Evolutionary conservation across 1,140 invertebrate genomes (phyloP), one percentile per base, ranked within the genome.

Genomic region (Drosophila tsacasi): DNA sequence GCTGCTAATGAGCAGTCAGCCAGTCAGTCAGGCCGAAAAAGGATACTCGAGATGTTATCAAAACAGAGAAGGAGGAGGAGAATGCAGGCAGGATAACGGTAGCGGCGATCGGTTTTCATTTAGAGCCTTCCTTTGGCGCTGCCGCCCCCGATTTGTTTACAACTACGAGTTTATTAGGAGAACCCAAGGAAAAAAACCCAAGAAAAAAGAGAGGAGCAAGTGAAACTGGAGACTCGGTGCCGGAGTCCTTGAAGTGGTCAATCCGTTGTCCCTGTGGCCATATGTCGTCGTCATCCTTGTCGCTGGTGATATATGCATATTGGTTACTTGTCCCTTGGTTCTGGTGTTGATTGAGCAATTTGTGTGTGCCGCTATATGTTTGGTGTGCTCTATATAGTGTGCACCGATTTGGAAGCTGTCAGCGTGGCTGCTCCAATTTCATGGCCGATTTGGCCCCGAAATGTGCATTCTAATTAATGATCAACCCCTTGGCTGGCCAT

Each of bases 21-120:
- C 42, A 62, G 66, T 17, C 64, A 46, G 49, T 30, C 49, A 19
- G 12, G 23, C 54, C 21, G 54, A 57, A 57, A 57, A 57, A 37
- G 76, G 81, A 76, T 90, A 89, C 79, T 90, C 89, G 84, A 89
- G 84, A 89, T 90, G 74, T 89, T 89, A 89, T 89, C 84, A 89
- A 90, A 89, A 89, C 85, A 87, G 69, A 19, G 27, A n/a, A 42
- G 47, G 5, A 30, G 23, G 8, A 49, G 25, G 8, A 27, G 46
- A 6, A 68, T 40, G 37, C 66, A 52, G 58, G 60, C 62, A 62
- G 67, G 74, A 66, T 59, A 78, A 78, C 80, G 76, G 83, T 86
- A 86, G 83, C 83, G 47, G 73, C 71, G 79, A 86, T 66, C 65
- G 57, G 44, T 52, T 80, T 61, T 67, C 80, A 74, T 55, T 37